A percentile compares a stretch with the other conserved stretches of the same genome.
Evolutionary conservation across 1,140 invertebrate species (phyloP).

Genomic region (Muscidifurax raptorellus): DNA sequence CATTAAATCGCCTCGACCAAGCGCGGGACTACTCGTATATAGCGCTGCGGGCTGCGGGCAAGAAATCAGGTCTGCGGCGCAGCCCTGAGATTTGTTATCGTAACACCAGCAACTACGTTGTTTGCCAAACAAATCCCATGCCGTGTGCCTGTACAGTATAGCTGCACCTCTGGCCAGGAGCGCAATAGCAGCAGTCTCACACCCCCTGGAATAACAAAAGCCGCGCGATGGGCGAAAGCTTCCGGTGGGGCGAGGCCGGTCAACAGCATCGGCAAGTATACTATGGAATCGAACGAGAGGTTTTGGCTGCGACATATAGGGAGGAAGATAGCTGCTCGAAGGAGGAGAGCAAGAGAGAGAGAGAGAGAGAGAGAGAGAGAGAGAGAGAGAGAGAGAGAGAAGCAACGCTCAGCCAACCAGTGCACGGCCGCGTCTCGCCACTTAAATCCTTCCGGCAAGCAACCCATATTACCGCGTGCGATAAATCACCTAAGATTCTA

Average conservation of each 20-base stretch:
- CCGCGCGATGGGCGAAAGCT: not conserved
- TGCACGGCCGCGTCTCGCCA: not conserved
- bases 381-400: not conserved
- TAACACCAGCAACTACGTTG: not conserved
- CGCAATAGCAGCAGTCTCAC: not conserved
- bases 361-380: no score
- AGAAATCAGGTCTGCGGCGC: not conserved
- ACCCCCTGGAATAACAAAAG: not conserved
- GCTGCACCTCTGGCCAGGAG: not conserved
- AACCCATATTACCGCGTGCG: not conserved
- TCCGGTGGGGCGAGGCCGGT: not conserved
- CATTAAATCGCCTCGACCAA: not conserved
- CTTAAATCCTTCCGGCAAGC: not conserved
- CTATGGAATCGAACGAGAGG: not conserved
- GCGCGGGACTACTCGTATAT: no score
- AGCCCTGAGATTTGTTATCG: not conserved
- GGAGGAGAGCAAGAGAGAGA: not conserved
- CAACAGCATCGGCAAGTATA: not conserved
- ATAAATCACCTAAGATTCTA: conserved; percentile 2
- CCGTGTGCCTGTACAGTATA: not conserved
- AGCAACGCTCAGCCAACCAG: not conserved
- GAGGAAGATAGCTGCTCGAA: not conserved
- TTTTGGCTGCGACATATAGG: not conserved
- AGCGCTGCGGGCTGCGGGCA: not conserved
- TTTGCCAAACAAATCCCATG: not conserved